These are phyloP conservation scores for Gonatopus flavifemur DNA, from an alignment of 1,140 invertebrate genomes.

Conservation along the genomic window DNA sequence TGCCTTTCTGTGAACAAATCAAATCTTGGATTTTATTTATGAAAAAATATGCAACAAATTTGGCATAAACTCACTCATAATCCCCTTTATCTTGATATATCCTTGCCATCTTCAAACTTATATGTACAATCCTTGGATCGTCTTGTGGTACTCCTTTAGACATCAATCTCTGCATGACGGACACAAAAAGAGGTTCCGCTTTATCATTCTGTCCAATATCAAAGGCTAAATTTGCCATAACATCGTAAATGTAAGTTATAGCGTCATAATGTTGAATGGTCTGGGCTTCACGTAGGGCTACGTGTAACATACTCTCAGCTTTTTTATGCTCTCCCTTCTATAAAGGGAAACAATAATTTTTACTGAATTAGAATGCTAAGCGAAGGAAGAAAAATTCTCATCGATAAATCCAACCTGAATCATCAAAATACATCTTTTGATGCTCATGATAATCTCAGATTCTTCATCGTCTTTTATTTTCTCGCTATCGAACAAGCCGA, in stretches of 20 bases:
- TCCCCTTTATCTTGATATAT: slow-evolving; percentile 68
- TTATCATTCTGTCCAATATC: slow-evolving; percentile 74
- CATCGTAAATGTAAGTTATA: slow-evolving; percentile 84
- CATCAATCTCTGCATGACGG: slow-evolving; percentile 77
- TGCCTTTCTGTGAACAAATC: slow-evolving; percentile 61
- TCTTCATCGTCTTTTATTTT: slow-evolving; percentile 59
- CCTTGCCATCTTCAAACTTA: slow-evolving; percentile 77
- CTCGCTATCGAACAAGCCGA: slow-evolving; percentile 47
- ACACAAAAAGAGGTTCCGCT: slow-evolving; percentile 81
- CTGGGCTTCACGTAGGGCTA: slow-evolving; percentile 81
- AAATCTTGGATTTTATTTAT: neutral
- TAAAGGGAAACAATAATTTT: slow-evolving; percentile 29
- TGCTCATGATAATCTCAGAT: slow-evolving; percentile 69
- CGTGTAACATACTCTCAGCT: slow-evolving; percentile 81
- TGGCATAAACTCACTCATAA: slow-evolving; percentile 50
- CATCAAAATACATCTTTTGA: slow-evolving; percentile 73
- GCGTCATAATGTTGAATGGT: slow-evolving; percentile 73
- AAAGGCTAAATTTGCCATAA: slow-evolving; percentile 88
- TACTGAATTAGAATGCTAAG: slow-evolving; percentile 10
- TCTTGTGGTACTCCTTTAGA: slow-evolving; percentile 67
- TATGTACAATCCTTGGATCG: slow-evolving; percentile 74
- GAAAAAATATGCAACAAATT: neutral
- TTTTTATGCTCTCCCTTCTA: slow-evolving; percentile 75
- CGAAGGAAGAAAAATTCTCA: slow-evolving; percentile 3
- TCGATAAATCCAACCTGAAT: slow-evolving; percentile 54